Conservation (phyloP, 2,888 invertebrate species). For the Dolichomitus sp. region DNA sequence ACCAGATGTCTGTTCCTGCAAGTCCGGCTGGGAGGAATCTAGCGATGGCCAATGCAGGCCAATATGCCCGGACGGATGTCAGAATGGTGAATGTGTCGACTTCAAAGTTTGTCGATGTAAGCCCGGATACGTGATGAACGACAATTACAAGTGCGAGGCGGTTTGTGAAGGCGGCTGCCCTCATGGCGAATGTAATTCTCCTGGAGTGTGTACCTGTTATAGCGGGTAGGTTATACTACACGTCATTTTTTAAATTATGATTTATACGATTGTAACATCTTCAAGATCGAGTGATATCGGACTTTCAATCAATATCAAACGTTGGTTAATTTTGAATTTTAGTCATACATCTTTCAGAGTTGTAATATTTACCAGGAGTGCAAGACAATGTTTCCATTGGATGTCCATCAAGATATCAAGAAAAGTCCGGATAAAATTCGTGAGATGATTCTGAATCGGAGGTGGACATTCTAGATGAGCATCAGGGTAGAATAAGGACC, state of each 20-base stretch:
- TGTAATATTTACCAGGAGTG: neutral
- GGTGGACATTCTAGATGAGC: no score
- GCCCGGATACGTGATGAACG: conserved; percentile 78
- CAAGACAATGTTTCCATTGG: no score
- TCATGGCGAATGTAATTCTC: conserved; percentile 80
- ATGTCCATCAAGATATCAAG: no score
- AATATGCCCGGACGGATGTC: conserved; percentile 84
- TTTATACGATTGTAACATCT: neutral
- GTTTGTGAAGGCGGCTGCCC: conserved; percentile 82
- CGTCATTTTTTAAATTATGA: neutral
- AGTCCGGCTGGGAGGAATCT: conserved; percentile 86
- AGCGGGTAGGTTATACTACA: conserved; percentile 75
- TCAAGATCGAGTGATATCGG: neutral
- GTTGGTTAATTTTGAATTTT: neutral
- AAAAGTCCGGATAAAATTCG: no score
- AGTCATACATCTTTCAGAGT: neutral
- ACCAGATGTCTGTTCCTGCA: conserved; percentile 89
- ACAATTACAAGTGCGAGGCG: conserved; percentile 77
- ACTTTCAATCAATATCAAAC: neutral
- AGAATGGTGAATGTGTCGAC: conserved; percentile 82
- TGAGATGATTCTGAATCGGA: no score
- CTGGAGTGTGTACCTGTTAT: conserved; percentile 81
- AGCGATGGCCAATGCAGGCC: conserved; percentile 86
- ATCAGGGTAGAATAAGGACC: no score
- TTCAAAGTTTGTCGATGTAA: conserved; percentile 80